These are phyloP conservation scores for Lordiphosa mommai DNA, from an alignment of 1,140 invertebrate genomes.

Conservation along the genomic window DNA sequence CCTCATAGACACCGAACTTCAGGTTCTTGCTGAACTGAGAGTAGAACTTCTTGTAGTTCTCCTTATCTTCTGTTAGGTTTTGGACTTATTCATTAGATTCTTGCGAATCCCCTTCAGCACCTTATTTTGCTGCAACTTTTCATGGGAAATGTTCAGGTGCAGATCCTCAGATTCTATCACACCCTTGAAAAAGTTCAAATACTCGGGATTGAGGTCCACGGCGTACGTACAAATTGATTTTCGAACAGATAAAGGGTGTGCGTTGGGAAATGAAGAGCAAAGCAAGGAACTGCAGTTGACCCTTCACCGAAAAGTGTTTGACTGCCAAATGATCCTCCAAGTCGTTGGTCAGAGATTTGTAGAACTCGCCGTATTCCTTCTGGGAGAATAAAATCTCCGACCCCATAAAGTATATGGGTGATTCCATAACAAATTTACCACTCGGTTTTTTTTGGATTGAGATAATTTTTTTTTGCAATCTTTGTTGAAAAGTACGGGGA, in stretches of 20 bases:
- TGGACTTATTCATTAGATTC: conserved; percentile 99
- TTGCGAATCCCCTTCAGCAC: conserved; percentile 99
- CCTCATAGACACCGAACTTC: conserved; percentile 99
- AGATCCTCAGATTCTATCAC: conserved; percentile 99
- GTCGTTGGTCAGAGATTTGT: too few relatives aligned
- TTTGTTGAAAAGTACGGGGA: too few relatives aligned
- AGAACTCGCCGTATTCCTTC: too few relatives aligned
- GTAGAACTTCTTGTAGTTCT: conserved; percentile 99
- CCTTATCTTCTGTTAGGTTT: conserved; percentile 96
- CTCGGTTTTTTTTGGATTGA: too few relatives aligned
- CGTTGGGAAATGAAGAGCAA: conserved; percentile 96
- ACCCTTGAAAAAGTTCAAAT: conserved; percentile 96
- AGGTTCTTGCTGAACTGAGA: conserved; percentile 99
- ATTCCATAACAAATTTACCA: too few relatives aligned
- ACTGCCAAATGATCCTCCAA: too few relatives aligned
- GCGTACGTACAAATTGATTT: conserved; percentile 98
- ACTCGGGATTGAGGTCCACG: conserved; percentile 98
- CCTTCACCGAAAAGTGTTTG: conserved; percentile 99
- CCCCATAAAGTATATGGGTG: too few relatives aligned
- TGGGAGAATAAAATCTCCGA: too few relatives aligned
- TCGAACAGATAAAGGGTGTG: conserved; percentile 98
- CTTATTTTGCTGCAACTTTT: conserved; percentile 99
- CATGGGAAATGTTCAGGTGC: conserved; percentile 98
- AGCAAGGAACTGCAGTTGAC: conserved; percentile 98
- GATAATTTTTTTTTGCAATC: too few relatives aligned